phyloP scores from a whole-genome alignment of 2,888 invertebrate species.

The Thecophora atra region DNA sequence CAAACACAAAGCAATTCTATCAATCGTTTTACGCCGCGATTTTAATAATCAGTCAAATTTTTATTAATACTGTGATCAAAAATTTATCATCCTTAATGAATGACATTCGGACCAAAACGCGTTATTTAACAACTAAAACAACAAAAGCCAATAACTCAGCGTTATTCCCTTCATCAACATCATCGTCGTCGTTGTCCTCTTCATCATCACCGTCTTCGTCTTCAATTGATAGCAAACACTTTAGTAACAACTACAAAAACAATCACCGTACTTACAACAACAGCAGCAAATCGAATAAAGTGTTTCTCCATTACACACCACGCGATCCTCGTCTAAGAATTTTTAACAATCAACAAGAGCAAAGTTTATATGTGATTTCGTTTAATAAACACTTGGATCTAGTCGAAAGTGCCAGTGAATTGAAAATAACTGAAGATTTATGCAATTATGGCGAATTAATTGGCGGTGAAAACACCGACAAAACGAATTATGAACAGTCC shows the following conservation, averaged over 20 bases:
- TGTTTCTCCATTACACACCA: conserved; percentile 64
- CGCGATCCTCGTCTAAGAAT: conserved; percentile 66
- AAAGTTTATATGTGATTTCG: conserved; percentile 40
- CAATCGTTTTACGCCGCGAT: conserved; percentile 25
- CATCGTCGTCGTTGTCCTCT: conserved; percentile 41
- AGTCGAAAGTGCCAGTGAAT: conserved; percentile 50
- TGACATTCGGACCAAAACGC: conserved; percentile 62
- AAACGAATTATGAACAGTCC: conserved; percentile 29
- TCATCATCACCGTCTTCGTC: conserved; percentile 28
- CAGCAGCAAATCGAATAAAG: conserved; percentile 63
- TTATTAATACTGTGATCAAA: conserved; percentile 56
- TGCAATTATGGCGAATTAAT: conserved; percentile 64
- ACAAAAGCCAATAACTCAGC: conserved; percentile 40
- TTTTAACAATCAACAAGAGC: conserved; percentile 42
- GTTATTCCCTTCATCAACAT: conserved; percentile 36
- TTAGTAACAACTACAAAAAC: conserved; percentile 51
- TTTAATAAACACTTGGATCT: conserved; percentile 57
- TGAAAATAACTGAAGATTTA: conserved; percentile 61
- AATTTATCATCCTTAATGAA: conserved; percentile 65
- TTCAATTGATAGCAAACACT: conserved; percentile 40
- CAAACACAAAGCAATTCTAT: conserved; percentile 37
- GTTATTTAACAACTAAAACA: conserved; percentile 52
- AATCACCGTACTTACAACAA: conserved; percentile 62
- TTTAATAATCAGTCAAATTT: conserved; percentile 44
- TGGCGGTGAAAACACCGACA: conserved; percentile 46